Conservation (phyloP, 2,113 vertebrate species). For the Zapornia atra region DNA sequence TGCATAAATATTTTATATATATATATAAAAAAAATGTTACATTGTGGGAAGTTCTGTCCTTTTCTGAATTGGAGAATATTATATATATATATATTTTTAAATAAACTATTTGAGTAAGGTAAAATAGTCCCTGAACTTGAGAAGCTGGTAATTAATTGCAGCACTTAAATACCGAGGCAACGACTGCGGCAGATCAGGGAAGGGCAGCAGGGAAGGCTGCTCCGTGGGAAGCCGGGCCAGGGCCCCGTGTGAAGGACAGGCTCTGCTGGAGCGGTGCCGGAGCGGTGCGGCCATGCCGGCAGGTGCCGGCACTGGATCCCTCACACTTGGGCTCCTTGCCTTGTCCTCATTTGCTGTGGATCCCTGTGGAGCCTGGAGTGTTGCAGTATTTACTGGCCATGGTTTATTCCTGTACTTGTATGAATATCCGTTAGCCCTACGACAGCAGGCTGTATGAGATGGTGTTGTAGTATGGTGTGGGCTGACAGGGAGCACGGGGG, state of each 20-base stretch:
- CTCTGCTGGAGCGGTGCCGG: not conserved
- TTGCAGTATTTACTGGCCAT: not conserved
- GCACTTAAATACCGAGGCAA: slow-evolving; percentile 45
- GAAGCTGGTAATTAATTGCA: slow-evolving; percentile 75
- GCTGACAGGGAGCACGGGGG: not conserved
- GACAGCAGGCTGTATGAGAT: not conserved
- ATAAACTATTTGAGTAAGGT: slow-evolving; percentile 84
- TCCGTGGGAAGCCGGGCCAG: not conserved
- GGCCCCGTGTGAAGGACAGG: not conserved
- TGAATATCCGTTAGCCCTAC: no score
- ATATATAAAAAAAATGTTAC: slow-evolving; percentile 72
- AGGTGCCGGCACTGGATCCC: not conserved
- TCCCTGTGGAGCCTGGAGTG: not conserved
- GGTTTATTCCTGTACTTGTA: not conserved
- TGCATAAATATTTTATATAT: slow-evolving; percentile 82
- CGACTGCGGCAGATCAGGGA: not conserved
- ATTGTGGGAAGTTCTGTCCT: slow-evolving; percentile 79
- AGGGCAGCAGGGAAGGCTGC: not conserved
- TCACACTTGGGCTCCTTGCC: not conserved
- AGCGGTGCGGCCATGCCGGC: not conserved
- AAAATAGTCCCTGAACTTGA: slow-evolving; percentile 77
- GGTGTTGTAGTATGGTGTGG: fast-evolving
- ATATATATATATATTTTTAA: slow-evolving; percentile 81
- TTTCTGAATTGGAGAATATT: slow-evolving; percentile 82
- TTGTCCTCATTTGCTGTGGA: not conserved